These are phyloP conservation scores for Caenorhabditis brenneri DNA, from an alignment of 1,140 invertebrate species.

Conservation along the genomic window DNA sequence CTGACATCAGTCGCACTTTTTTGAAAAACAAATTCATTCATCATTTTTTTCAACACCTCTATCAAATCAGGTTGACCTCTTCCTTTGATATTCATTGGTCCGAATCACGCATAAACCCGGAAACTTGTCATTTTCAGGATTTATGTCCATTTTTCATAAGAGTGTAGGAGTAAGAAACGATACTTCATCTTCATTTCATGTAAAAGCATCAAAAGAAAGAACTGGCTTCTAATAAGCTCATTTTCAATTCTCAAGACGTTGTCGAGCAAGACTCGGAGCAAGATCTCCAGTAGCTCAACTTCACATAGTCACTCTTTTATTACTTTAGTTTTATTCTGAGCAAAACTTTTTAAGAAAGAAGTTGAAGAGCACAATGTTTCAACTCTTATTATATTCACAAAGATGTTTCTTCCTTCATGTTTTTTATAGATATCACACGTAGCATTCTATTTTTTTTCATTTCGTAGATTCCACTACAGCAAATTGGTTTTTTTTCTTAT, in stretches of 20 bases:
- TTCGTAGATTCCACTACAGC: too few relatives aligned
- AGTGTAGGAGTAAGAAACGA: not conserved
- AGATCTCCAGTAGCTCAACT: not conserved
- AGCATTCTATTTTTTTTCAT: too few relatives aligned
- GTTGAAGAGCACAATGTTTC: too few relatives aligned
- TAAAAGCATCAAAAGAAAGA: not conserved
- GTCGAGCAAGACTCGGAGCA: not conserved
- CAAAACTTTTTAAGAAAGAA: not conserved
- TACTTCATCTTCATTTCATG: not conserved
- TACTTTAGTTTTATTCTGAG: not conserved
- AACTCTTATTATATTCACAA: too few relatives aligned
- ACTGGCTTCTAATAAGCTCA: constrained; percentile 5
- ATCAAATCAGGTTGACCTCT: not conserved
- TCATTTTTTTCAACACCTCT: too few relatives aligned
- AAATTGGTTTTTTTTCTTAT: too few relatives aligned
- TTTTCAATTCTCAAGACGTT: constrained; percentile 26
- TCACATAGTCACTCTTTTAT: not conserved
- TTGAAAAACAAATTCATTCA: too few relatives aligned
- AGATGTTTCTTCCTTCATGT: too few relatives aligned
- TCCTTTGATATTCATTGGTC: not conserved
- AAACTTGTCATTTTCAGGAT: not conserved
- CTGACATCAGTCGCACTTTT: too few relatives aligned
- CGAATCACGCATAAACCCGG: not conserved
- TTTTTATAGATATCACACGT: not conserved
- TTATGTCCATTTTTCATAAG: not conserved